Percentiles rank a stretch among this genome's conserved stretches.
Evolutionary conservation across 2,888 invertebrate genomes (phyloP).

Genomic region (Harpalus rubripes): DNA sequence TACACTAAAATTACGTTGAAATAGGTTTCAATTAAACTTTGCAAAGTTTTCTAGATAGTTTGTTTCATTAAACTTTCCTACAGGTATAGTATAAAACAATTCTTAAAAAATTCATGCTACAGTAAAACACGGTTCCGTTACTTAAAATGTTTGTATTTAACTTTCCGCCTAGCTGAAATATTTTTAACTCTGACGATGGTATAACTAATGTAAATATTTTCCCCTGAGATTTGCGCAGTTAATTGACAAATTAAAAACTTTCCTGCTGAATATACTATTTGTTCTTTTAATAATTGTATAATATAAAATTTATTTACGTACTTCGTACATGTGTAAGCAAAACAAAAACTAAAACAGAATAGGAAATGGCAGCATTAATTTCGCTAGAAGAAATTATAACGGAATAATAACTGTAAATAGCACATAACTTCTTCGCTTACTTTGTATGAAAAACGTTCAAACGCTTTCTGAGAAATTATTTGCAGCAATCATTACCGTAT

Average conservation of each 20-base stretch:
- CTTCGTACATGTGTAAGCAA: background rate
- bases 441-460: conserved; percentile 42
- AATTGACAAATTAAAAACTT: conserved; percentile 21
- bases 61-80: conserved; percentile 48
- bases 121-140: conserved; percentile 14
- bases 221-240: conserved; percentile 9
- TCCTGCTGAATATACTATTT: background rate
- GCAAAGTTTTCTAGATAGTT: conserved; percentile 19
- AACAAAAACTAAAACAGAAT: conserved; percentile 23
- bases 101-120: conserved; percentile 47
- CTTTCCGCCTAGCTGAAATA: conserved; percentile 5
- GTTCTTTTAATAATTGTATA: background rate
- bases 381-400: conserved; percentile 46
- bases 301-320: background rate
- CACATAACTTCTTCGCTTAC: conserved; percentile 39
- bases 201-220: conserved; percentile 40
- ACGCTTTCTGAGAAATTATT: conserved; percentile 26
- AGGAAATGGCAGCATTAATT: conserved; percentile 41
- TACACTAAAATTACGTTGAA: conserved; percentile 41
- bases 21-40: conserved; percentile 55
- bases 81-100: conserved; percentile 51
- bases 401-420: conserved; percentile 47
- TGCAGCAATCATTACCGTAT: conserved; percentile 30
- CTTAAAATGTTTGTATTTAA: background rate
- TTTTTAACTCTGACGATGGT: conserved; percentile 30